Evolutionary conservation across 2,113 vertebrate species (phyloP).

Genomic region (Pygoscelis antarcticus): DNA sequence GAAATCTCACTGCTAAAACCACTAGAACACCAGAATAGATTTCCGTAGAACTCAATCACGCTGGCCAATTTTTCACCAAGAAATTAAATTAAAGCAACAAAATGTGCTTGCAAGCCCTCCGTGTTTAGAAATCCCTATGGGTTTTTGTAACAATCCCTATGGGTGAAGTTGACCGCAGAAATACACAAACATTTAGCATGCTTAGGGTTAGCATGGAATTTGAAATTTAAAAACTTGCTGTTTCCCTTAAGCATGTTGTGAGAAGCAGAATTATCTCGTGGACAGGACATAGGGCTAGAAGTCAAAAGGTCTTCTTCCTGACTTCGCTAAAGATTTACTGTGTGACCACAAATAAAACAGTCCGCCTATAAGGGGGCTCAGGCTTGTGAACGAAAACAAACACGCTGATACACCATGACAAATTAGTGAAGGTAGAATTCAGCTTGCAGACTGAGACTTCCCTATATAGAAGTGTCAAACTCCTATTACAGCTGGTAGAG

Average conservation of each 20-base stretch:
- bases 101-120: neutral
- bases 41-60: neutral
- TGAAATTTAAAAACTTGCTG: neutral
- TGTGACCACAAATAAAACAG: neutral
- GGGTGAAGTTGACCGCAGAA: neutral
- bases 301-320: neutral
- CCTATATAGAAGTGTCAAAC: neutral
- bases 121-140: neutral
- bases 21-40: neutral
- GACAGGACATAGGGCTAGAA: neutral
- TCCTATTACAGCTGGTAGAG: neutral
- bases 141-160: neutral
- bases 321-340: neutral
- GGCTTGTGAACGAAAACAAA: neutral
- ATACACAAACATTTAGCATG: neutral
- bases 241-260: neutral
- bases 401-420: neutral
- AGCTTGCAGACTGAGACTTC: neutral
- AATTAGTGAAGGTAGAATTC: neutral
- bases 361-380: neutral
- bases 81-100: constrained; percentile 12
- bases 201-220: neutral
- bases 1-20: neutral
- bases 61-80: neutral
- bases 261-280: neutral